These are phyloP conservation scores for Diuraphis noxia DNA, from an alignment of 1,140 invertebrate genomes.

Conservation along the genomic window DNA sequence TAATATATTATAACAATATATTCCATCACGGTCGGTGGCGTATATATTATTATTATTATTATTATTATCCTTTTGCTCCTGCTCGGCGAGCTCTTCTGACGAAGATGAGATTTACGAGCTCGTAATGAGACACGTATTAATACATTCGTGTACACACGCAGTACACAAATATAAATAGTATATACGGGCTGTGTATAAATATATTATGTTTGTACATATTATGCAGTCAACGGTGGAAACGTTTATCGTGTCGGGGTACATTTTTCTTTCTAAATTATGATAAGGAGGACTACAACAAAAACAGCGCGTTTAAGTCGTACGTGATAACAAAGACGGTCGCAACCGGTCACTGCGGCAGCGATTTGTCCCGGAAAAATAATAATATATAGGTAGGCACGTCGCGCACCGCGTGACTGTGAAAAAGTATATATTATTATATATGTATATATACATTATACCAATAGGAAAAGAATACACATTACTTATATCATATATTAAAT, in stretches of 20 bases:
- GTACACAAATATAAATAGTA: neutral
- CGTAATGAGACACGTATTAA: conserved; percentile 8
- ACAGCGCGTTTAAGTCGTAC: too few species aligned
- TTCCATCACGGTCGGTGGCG: neutral
- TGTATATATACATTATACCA: neutral
- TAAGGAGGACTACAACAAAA: neutral
- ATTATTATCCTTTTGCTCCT: neutral
- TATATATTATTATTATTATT: neutral
- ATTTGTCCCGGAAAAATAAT: conserved; percentile 18
- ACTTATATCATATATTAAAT: neutral
- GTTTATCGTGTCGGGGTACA: neutral
- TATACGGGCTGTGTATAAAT: neutral
- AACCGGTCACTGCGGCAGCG: neutral
- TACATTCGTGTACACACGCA: neutral
- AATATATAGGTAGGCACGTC: neutral
- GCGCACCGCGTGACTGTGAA: neutral
- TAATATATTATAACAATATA: neutral
- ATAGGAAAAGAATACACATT: neutral
- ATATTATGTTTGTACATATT: neutral
- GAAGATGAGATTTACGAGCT: conserved; percentile 34
- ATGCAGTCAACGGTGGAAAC: neutral
- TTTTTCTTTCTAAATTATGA: conserved; percentile 7
- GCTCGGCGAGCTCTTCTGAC: conserved; percentile 6
- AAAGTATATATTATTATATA: neutral
- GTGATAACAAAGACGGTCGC: conserved; percentile 21